Percentiles rank a stretch among this genome's conserved stretches.
Conservation (phyloP, 2,113 vertebrate genomes). For the Centropus bengalensis region DNA sequence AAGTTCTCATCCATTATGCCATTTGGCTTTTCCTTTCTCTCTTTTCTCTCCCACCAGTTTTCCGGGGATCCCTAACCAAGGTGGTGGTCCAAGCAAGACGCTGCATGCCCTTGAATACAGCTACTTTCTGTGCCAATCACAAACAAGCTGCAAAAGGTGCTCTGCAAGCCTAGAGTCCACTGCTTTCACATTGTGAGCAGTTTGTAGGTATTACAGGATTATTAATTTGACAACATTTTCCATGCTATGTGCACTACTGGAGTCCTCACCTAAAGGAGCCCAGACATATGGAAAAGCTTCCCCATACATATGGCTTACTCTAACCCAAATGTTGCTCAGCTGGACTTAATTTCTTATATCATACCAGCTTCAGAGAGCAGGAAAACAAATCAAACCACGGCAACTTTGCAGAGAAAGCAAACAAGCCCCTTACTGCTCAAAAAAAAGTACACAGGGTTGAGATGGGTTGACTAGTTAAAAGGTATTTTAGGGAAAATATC, state of each 20-base stretch:
- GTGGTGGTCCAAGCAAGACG: not conserved
- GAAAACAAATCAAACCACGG: not conserved
- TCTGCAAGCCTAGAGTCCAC: not conserved
- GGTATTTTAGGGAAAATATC: not conserved
- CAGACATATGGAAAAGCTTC: not conserved
- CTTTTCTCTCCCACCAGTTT: not conserved
- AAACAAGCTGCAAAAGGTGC: not conserved
- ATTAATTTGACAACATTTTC: fast-evolving
- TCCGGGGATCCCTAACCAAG: not conserved
- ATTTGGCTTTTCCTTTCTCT: not conserved
- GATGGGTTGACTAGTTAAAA: not conserved
- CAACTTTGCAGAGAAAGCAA: not conserved
- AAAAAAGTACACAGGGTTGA: not conserved
- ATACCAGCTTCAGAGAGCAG: not conserved
- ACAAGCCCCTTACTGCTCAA: not conserved
- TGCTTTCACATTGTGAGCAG: not conserved
- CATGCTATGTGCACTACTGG: not conserved
- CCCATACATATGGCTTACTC: not conserved
- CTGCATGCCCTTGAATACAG: not conserved
- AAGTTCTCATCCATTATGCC: not conserved
- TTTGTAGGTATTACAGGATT: not conserved
- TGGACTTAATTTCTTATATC: not conserved
- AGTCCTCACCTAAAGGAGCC: not conserved
- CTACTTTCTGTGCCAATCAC: not conserved
- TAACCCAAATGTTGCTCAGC: not conserved